phyloP scores from a whole-genome alignment of 2,113 vertebrate species.

The Electrona antarctica region DNA sequence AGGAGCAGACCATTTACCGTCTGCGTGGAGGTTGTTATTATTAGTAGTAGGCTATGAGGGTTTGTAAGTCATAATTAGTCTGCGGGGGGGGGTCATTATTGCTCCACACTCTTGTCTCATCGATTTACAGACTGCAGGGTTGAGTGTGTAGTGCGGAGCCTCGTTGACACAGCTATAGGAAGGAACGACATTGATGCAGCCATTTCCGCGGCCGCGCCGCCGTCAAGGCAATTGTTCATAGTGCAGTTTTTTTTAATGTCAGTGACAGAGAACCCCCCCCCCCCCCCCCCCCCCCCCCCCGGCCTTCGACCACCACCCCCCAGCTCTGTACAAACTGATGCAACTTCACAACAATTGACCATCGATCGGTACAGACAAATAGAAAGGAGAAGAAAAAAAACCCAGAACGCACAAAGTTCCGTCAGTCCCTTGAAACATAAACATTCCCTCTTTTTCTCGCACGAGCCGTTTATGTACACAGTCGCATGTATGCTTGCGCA shows the following conservation, averaged over 20 bases:
- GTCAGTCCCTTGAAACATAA: slow-evolving; percentile 30
- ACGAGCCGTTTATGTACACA: neutral
- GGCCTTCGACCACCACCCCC: slow-evolving; percentile 16
- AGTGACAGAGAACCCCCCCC: slow-evolving; percentile 26
- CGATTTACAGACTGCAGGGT: slow-evolving; percentile 21
- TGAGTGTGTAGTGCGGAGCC: neutral
- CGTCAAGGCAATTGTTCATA: slow-evolving; percentile 22
- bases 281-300: slow-evolving; percentile 5
- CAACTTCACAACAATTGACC: slow-evolving; percentile 64
- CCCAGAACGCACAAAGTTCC: slow-evolving; percentile 52
- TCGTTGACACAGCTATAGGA: neutral
- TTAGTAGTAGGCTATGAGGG: neutral
- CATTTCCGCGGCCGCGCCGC: neutral
- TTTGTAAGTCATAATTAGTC: slow-evolving; percentile 16
- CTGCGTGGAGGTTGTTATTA: neutral
- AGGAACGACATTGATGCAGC: slow-evolving; percentile 11
- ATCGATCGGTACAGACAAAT: slow-evolving; percentile 13
- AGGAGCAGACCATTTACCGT: slow-evolving; percentile 18
- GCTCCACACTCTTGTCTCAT: slow-evolving; percentile 12
- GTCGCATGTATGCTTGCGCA: no score
- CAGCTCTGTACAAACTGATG: slow-evolving; percentile 55
- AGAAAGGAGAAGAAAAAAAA: slow-evolving; percentile 29
- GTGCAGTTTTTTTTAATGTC: slow-evolving; percentile 47
- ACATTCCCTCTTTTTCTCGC: neutral
- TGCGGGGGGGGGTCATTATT: neutral